phyloP scores from a whole-genome alignment of 2,797 vertebrate genomes.

The Smutsia temminckii region DNA sequence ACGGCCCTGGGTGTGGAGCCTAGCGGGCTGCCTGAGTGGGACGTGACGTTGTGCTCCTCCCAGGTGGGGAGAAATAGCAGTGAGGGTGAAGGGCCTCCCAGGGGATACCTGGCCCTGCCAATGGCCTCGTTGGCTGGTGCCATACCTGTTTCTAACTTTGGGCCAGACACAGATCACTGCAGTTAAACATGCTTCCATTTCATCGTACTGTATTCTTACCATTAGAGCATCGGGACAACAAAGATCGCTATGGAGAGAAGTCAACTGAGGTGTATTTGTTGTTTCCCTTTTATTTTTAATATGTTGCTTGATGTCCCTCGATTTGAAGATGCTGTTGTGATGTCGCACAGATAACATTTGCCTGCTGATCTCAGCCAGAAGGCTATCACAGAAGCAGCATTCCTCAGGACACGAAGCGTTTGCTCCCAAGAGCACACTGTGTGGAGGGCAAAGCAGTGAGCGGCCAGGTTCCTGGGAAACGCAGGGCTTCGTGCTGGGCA shows the following conservation, averaged over 20 bases:
- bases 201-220: background rate
- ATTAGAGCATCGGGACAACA: background rate
- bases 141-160: background rate
- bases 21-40: background rate
- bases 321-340: background rate
- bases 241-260: background rate
- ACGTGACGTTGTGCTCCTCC: background rate
- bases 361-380: background rate
- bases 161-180: background rate
- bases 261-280: background rate
- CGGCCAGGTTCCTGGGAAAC: background rate
- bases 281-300: background rate
- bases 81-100: background rate
- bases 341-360: background rate
- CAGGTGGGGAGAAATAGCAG: background rate
- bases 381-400: background rate
- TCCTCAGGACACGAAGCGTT: background rate
- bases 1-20: background rate
- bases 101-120: background rate
- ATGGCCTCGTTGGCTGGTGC: background rate
- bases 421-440: background rate
- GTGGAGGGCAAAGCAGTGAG: background rate
- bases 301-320: background rate
- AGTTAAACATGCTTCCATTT: background rate
- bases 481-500: background rate